Percentiles rank a stretch among this genome's conserved stretches.
These are phyloP conservation scores for Siniperca knerii DNA, from an alignment of 2,113 vertebrate genomes.

Conservation along the genomic window DNA sequence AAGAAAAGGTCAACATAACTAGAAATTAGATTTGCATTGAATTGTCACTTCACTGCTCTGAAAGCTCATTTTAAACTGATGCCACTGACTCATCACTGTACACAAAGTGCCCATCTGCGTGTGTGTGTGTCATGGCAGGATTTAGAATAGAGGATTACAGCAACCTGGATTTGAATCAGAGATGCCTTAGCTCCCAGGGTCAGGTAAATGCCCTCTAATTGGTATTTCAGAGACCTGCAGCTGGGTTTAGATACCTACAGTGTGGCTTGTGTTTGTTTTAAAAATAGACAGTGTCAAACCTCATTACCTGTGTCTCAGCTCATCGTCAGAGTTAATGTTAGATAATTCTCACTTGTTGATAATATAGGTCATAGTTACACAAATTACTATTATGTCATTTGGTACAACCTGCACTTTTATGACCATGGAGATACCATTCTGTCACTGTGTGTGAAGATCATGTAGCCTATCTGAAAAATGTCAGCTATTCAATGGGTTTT, in stretches of 20 bases:
- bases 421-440: neutral
- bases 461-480: neutral
- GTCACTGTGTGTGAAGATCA: neutral
- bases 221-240: conserved; percentile 51
- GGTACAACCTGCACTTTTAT: neutral
- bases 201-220: conserved; percentile 72
- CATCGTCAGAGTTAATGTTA: conserved; percentile 16
- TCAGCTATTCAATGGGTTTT: neutral
- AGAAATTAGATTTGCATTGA: neutral
- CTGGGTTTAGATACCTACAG: conserved; percentile 24
- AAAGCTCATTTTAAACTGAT: neutral
- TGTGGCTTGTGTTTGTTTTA: conserved; percentile 27
- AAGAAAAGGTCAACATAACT: neutral
- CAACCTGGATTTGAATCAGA: conserved; percentile 62
- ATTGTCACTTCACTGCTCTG: neutral
- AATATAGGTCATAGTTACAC: conserved; percentile 12
- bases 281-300: conserved; percentile 17
- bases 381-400: neutral
- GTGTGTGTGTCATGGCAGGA: conserved; percentile 54
- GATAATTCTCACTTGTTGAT: neutral
- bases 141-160: conserved; percentile 59
- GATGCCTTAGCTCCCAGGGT: conserved; percentile 46
- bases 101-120: conserved; percentile 16
- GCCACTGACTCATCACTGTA: conserved; percentile 14
- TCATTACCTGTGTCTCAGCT: conserved; percentile 39